Evolutionary conservation across 1,140 invertebrate species (phyloP), one percentile per base, ranked within the genome.

Genomic region (Hylaeus anthracinus): DNA sequence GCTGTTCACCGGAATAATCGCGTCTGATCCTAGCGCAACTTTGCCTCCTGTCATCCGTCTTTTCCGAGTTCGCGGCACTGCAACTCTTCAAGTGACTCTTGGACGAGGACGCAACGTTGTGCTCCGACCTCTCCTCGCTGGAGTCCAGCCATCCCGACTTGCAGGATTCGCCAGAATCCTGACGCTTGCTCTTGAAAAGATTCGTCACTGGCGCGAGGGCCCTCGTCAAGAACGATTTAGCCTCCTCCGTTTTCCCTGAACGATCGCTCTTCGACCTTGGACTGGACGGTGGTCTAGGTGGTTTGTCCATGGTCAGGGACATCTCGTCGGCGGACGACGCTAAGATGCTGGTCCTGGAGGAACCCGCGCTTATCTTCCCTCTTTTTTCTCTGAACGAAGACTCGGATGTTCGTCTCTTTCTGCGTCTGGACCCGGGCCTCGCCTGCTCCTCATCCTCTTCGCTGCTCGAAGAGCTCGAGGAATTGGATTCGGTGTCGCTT

Each of bases 221-320:
- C 89, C 96, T 92, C 90, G 96, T 95, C 61, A 97, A 91, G 87
- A 96, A 96, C 4, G 95, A 95, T 89, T 96, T 96, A 0, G 95
- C 95, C 85, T 96, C 95, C 89, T 96, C 95, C 2, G 94, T 93
- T 82, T 94, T 95, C 8, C 76, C 86, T 3, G 89, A 90, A 76
- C 94, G 93, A 85, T 94, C 94, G 82, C 91, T 93, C 70, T 91
- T 93, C 5, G 90, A 89, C 86, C 92, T 92, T 4, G 93, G 89
- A 86, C 92, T 94, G 0, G 94, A 94, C 5, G 92, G 90, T 51
- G 94, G 94, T 87, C 94, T 94, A 1, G 93, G 93, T 8, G 94
- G 94, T 89, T 94, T 94, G 75, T 96, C 95, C 15, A 88, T 92
- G 45, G 93, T 92, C 66, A 94, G 79, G 5, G 95, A 95, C 37